These are phyloP conservation scores for Drosophila setifemur DNA, from an alignment of 1,140 invertebrate species.

Conservation along the genomic window DNA sequence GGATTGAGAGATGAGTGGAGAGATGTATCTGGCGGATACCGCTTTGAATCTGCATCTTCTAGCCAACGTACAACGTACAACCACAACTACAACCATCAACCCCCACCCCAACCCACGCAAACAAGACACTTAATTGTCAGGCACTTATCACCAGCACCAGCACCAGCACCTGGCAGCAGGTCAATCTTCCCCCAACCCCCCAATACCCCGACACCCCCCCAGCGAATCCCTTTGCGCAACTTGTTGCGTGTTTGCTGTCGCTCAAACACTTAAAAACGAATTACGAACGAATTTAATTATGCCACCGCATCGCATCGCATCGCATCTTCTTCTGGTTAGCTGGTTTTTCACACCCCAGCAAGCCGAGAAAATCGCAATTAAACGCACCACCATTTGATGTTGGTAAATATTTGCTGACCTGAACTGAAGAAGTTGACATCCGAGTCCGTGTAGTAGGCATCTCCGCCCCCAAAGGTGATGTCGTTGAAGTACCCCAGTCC, in stretches of 20 bases:
- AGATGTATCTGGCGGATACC: slow-evolving; percentile 12
- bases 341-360: slow-evolving; percentile 60
- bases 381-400: slow-evolving; percentile 67
- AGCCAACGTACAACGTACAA: no score
- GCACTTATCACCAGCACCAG: slow-evolving; percentile 61
- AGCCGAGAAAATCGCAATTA: slow-evolving; percentile 54
- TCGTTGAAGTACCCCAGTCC: slow-evolving; percentile 78
- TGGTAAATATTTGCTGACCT: slow-evolving; percentile 74
- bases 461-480: slow-evolving; percentile 66
- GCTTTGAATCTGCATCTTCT: slow-evolving; percentile 24
- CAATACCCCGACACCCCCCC: not conserved
- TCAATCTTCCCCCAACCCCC: slow-evolving; percentile 17
- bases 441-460: slow-evolving; percentile 74
- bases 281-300: slow-evolving; percentile 74
- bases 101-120: slow-evolving; percentile 2
- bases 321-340: slow-evolving; percentile 50
- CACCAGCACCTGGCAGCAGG: slow-evolving; percentile 51
- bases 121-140: slow-evolving; percentile 41
- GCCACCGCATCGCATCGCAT: no score
- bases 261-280: slow-evolving; percentile 69
- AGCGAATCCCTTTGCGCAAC: not conserved
- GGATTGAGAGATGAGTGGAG: not conserved
- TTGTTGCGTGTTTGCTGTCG: slow-evolving; percentile 60
- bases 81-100: no score
- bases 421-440: slow-evolving; percentile 81